Evolutionary conservation across 2,113 vertebrate species (phyloP), one percentile per base, ranked within the genome.

Genomic region (Conger conger): DNA sequence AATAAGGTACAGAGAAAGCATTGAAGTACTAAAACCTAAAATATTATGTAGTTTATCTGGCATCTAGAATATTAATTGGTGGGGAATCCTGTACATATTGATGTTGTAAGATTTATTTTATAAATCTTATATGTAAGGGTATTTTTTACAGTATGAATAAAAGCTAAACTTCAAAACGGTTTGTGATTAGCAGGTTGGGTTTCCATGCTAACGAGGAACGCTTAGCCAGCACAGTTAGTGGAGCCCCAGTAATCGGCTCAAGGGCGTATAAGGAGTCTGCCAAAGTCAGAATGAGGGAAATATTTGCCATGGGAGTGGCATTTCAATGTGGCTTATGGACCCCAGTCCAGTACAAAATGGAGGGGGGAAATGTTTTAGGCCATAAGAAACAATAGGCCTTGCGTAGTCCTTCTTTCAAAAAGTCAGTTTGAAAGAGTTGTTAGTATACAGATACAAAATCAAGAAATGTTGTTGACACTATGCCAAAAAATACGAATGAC

Each of bases 141-240:
- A 57, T 82, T 80, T 80, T 53, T 37, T 78, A n/a, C n/a, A n/a
- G n/a, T 79, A 38, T 50, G 3, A 80, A 30, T 57, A 78, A 20
- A 36, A 27, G 68, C 50, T 83, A 80, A 84, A 79, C 68, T 84
- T n/a, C 53, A 79, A 68, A 88, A 50, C 77, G 63, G 36, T 40
- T 83, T 86, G 73, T 76, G 63, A 87, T 85, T 87, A 77, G 54
- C 79, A 36, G 76, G 63, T 76, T n/a, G 82, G 60, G 77, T 63
- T 80, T 83, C 57, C 84, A 20, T 30, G 23, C 77, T 83, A 37
- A 42, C 42, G 33, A 80, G 78, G 78, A 87, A 81, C 81, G 77
- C 63, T 50, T 81, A 78, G 42, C 81, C 79, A n/a, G 57, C 38
- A 35, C 76, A 76, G 53, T 30, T 20, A 54, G 54, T 42, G 37